phyloP scores from a whole-genome alignment of 2,888 invertebrate species.

The Ptilodon capucinus region DNA sequence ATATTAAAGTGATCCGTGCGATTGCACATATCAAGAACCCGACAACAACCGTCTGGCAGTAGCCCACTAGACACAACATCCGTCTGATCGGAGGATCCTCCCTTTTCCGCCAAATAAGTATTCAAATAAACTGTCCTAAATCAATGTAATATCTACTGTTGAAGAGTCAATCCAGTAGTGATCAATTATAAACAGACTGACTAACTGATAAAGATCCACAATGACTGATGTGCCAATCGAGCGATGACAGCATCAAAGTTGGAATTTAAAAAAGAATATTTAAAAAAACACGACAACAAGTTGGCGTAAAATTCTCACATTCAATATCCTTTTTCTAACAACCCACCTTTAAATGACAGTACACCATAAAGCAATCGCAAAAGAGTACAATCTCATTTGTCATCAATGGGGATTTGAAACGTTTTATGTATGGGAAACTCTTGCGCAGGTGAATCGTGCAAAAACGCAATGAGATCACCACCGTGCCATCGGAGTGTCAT shows the following conservation, averaged over 20 bases:
- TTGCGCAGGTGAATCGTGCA: constrained; percentile 64
- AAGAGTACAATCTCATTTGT: constrained; percentile 8
- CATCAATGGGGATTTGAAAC: constrained; percentile 16
- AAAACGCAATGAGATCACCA: constrained; percentile 77
- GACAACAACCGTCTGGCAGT: too few species aligned
- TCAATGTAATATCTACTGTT: too few species aligned
- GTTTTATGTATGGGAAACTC: constrained; percentile 15
- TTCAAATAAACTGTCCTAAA: too few species aligned
- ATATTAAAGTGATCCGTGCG: too few species aligned
- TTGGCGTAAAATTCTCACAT: constrained; percentile 39
- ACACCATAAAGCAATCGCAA: fast-evolving
- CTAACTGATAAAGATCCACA: background rate
- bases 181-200: too few species aligned
- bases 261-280: constrained; percentile 16
- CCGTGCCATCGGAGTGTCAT: constrained; percentile 61
- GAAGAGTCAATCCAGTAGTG: too few species aligned
- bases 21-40: too few species aligned
- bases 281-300: constrained; percentile 25
- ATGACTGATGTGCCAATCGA: constrained; percentile 19
- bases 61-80: too few species aligned
- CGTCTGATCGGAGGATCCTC: too few species aligned
- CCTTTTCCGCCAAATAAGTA: too few species aligned
- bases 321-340: constrained; percentile 23
- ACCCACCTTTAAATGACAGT: constrained; percentile 1
- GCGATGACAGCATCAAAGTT: constrained; percentile 27